Evolutionary conservation across 2,113 vertebrate species (phyloP).

Genomic region (Prionailurus bengalensis): DNA sequence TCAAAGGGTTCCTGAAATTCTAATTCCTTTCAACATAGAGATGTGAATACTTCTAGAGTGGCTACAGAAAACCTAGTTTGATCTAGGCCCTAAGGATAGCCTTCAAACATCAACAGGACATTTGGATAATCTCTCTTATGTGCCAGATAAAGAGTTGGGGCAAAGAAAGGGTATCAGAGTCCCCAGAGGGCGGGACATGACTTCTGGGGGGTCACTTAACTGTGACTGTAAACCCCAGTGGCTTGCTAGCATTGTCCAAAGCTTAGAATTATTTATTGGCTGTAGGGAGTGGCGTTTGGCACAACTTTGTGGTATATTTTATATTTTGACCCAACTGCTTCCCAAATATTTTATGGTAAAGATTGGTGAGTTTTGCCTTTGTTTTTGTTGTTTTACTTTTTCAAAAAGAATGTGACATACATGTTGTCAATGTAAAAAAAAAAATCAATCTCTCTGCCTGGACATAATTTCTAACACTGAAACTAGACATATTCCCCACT

Average conservation of each 20-base stretch:
- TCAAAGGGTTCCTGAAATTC: not conserved
- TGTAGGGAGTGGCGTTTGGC: not conserved
- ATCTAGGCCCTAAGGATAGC: not conserved
- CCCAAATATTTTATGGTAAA: not conserved
- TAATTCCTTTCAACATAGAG: not conserved
- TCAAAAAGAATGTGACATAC: not conserved
- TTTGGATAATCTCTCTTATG: not conserved
- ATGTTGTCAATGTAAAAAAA: not conserved
- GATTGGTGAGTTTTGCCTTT: not conserved
- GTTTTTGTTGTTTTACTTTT: not conserved
- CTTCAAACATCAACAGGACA: not conserved
- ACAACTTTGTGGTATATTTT: not conserved
- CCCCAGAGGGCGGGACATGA: fast-evolving
- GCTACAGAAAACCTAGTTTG: not conserved
- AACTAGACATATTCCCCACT: not conserved
- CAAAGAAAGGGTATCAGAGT: not conserved
- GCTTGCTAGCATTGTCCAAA: not conserved
- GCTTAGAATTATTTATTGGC: not conserved
- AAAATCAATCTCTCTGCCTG: not conserved
- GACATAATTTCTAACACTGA: not conserved
- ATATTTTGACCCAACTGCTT: not conserved
- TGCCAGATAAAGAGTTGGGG: not conserved
- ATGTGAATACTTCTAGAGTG: not conserved
- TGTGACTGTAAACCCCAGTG: not conserved
- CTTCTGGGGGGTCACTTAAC: not conserved